These are phyloP conservation scores for Cotesia vestalis DNA, from an alignment of 1,140 invertebrate species.

Conservation along the genomic window DNA sequence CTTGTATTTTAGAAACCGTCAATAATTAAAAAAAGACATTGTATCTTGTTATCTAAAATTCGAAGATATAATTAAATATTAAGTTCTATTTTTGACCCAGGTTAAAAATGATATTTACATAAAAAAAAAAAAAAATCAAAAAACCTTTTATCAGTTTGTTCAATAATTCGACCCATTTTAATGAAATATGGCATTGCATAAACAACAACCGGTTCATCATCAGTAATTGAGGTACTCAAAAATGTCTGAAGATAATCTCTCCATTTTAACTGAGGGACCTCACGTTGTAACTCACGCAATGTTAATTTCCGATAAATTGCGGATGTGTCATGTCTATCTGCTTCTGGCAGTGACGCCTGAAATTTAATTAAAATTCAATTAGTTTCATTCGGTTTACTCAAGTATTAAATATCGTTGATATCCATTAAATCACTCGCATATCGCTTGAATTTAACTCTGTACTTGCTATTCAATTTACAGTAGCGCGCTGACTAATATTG, in stretches of 20 bases:
- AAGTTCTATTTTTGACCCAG: too few species aligned
- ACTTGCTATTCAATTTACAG: too few species aligned
- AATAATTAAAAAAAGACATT: too few species aligned
- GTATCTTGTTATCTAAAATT: too few species aligned
- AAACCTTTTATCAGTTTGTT: conserved; percentile 74
- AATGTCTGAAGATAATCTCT: conserved; percentile 77
- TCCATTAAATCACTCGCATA: neutral
- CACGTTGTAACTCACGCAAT: conserved; percentile 70
- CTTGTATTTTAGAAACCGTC: too few species aligned
- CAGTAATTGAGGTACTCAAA: conserved; percentile 71
- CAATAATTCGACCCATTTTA: conserved; percentile 79
- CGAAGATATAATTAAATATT: too few species aligned
- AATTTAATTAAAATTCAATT: conserved; percentile 32
- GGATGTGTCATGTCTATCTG: conserved; percentile 84
- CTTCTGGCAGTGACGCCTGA: conserved; percentile 79
- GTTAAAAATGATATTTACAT: neutral
- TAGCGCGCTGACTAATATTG: neutral
- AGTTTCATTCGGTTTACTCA: neutral
- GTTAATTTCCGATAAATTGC: conserved; percentile 79
- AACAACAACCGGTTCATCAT: conserved; percentile 78
- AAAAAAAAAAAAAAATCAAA: conserved; percentile 1
- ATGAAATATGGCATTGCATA: conserved; percentile 83
- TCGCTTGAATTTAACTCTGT: neutral
- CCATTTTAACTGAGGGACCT: conserved; percentile 84
- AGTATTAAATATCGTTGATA: neutral